Percentiles rank a stretch among this genome's conserved stretches.
Conservation (phyloP, 2,113 vertebrate species). For the Gobio gobio region DNA sequence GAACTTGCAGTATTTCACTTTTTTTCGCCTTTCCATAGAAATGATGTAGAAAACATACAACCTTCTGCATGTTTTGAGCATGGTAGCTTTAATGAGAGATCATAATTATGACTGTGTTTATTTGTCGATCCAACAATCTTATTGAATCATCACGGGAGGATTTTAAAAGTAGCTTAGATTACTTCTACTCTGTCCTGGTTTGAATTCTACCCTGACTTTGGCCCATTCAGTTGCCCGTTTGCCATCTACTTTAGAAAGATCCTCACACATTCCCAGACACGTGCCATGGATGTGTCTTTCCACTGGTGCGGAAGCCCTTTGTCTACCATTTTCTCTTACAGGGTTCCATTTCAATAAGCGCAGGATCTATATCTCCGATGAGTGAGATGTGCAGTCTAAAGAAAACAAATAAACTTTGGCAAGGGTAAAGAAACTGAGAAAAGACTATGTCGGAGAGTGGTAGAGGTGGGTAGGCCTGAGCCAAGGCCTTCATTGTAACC, state of each 20-base stretch:
- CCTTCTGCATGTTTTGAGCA: neutral
- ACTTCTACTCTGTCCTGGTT: neutral
- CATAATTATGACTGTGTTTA: conserved; percentile 41
- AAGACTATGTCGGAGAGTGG: neutral
- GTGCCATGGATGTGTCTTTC: conserved; percentile 24
- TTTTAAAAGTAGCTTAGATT: conserved; percentile 35
- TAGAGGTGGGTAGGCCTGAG: neutral
- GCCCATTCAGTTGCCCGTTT: conserved; percentile 18
- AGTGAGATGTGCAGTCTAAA: conserved; percentile 38
- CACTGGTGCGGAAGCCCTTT: conserved; percentile 17
- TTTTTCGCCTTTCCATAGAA: conserved; percentile 59
- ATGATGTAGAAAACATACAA: conserved; percentile 50
- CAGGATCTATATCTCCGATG: conserved; percentile 40
- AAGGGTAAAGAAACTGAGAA: neutral
- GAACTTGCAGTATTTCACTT: neutral
- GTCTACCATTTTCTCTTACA: conserved; percentile 9
- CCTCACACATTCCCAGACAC: conserved; percentile 40
- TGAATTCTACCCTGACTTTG: conserved; percentile 16
- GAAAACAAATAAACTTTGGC: conserved; percentile 39
- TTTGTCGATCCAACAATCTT: conserved; percentile 19
- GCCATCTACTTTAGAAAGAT: conserved; percentile 38
- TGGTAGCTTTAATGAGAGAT: conserved; percentile 7
- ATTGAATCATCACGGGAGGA: conserved; percentile 13
- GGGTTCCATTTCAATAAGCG: conserved; percentile 13
- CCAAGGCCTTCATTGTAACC: conserved; percentile 35